Percentiles rank a stretch among this genome's conserved stretches.
phyloP scores from a whole-genome alignment of 2,888 invertebrate genomes.

The Pyrrhia umbra region DNA sequence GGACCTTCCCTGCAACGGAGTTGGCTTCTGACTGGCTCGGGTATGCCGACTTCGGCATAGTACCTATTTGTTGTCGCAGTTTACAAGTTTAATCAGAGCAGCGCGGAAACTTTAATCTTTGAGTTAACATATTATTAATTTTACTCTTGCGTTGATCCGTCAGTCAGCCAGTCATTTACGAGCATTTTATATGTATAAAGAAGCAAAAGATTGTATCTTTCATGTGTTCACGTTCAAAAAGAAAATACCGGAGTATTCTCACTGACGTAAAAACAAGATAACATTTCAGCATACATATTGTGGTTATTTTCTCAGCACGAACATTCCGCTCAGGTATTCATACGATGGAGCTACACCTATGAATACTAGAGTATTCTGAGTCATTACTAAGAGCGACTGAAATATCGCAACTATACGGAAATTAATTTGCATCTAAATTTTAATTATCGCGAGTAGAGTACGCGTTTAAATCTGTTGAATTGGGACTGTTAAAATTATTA shows the following conservation, averaged over 20 bases:
- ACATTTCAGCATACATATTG: constrained; percentile 4
- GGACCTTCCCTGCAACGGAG: no score
- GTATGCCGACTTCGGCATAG: no score
- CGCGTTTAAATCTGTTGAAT: not conserved
- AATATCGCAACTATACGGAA: constrained; percentile 21
- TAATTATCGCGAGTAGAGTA: not conserved
- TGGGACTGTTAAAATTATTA: no score
- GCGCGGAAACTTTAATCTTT: no score
- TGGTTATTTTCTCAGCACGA: constrained; percentile 5
- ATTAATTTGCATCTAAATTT: constrained; percentile 30
- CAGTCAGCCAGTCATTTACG: no score
- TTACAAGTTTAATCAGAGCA: no score
- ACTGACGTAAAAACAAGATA: not conserved
- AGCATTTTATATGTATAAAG: no score
- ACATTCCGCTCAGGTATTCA: constrained; percentile 28
- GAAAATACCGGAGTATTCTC: not conserved
- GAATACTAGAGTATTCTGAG: constrained; percentile 27
- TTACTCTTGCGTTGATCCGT: no score
- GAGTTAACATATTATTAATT: no score
- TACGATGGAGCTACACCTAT: constrained; percentile 17
- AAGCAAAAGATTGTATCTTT: not conserved
- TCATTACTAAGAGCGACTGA: constrained; percentile 20
- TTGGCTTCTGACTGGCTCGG: no score
- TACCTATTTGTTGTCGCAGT: no score
- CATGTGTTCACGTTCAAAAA: not conserved